Percentiles rank a stretch among this genome's conserved stretches.
Evolutionary conservation across 1,140 invertebrate genomes (phyloP).

Genomic region (Zaprionus tsacasi): DNA sequence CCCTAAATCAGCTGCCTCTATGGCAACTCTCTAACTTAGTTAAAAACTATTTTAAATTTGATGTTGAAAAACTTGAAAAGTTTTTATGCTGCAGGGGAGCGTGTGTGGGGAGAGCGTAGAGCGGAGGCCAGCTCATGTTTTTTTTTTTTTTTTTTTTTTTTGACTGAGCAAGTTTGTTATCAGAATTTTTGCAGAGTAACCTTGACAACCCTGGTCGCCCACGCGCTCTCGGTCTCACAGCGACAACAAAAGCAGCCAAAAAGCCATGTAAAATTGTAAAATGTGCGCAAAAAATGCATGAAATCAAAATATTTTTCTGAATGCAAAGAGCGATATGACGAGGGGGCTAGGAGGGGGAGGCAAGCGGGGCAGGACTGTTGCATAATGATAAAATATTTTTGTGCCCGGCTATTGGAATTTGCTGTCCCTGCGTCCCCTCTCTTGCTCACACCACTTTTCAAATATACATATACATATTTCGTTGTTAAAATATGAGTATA

Average conservation of each 20-base stretch:
- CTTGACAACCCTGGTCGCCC: not conserved
- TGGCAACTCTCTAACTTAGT: not conserved
- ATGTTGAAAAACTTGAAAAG: not conserved
- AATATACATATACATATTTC: slow-evolving; percentile 1
- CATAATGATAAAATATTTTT: slow-evolving; percentile 34
- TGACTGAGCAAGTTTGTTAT: not conserved
- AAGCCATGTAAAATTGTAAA: not conserved
- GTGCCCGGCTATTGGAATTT: slow-evolving; percentile 12
- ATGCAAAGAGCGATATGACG: not conserved
- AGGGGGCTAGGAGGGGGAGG: not conserved
- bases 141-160: not conserved
- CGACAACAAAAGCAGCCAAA: slow-evolving; percentile 4
- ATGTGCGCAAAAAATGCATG: slow-evolving; percentile 25
- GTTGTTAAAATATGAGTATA: slow-evolving; percentile 14
- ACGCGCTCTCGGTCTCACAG: not conserved
- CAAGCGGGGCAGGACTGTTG: not conserved
- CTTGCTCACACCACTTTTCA: not conserved
- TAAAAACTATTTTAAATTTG: not conserved
- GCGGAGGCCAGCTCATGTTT: not conserved
- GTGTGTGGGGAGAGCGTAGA: not conserved
- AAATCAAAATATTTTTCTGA: slow-evolving; percentile 33
- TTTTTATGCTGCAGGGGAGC: not conserved
- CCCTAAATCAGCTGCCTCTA: not conserved
- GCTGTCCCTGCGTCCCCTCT: not conserved
- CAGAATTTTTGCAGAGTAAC: slow-evolving; percentile 6